phyloP scores from a whole-genome alignment of 2,797 vertebrate genomes.

The Pelobates cultripes region DNA sequence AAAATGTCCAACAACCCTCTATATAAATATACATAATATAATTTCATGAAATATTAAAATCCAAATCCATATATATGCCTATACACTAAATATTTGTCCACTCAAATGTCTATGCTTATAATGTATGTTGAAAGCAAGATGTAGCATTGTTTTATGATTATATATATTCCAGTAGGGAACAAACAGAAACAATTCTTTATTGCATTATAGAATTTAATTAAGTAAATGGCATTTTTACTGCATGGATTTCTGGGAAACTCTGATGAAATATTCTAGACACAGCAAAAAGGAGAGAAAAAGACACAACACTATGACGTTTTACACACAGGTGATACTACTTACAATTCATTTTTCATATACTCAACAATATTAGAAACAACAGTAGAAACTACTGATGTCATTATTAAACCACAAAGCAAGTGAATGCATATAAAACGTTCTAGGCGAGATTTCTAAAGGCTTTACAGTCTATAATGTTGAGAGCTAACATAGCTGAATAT shows the following conservation, averaged over 20 bases:
- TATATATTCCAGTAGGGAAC: too few relatives aligned
- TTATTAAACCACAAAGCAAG: constrained; percentile 59
- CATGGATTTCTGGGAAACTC: constrained; percentile 78
- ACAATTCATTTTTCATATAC: constrained; percentile 66
- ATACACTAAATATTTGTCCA: too few relatives aligned
- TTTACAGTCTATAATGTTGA: constrained; percentile 60
- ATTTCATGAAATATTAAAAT: too few relatives aligned
- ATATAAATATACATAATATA: too few relatives aligned
- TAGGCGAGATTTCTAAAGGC: constrained; percentile 59
- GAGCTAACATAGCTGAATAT: constrained; percentile 65
- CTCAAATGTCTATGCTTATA: too few relatives aligned
- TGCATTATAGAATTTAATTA: too few relatives aligned
- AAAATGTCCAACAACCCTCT: too few relatives aligned
- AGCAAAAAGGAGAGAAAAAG: constrained; percentile 81
- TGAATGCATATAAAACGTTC: constrained; percentile 63
- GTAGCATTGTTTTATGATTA: too few relatives aligned
- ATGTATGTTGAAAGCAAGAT: too few relatives aligned
- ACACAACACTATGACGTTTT: constrained; percentile 80
- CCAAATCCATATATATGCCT: too few relatives aligned
- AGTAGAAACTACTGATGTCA: constrained; percentile 66
- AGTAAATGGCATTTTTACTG: not conserved
- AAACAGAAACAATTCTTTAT: too few relatives aligned
- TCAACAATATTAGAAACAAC: constrained; percentile 71
- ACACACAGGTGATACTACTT: constrained; percentile 79
- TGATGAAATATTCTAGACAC: constrained; percentile 78